Conservation (phyloP, 2,888 invertebrate genomes). For the Drymonia ruficornis region DNA sequence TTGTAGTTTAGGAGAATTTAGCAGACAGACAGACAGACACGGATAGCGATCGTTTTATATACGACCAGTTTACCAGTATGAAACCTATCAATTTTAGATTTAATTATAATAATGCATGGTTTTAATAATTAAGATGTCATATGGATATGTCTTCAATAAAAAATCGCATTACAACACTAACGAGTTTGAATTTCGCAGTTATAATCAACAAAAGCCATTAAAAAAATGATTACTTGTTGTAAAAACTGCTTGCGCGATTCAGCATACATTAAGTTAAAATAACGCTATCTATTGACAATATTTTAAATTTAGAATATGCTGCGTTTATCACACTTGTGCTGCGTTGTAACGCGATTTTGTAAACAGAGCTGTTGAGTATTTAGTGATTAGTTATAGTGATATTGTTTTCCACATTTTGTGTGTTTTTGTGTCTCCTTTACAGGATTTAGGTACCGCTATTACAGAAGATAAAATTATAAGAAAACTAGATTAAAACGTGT, state of each 20-base stretch:
- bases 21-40: no score
- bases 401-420: neutral
- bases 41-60: no score
- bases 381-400: neutral
- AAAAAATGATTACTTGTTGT: neutral
- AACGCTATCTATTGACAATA: slow-evolving; percentile 16
- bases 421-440: slow-evolving; percentile 17
- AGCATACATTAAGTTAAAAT: neutral
- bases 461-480: neutral
- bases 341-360: slow-evolving; percentile 22
- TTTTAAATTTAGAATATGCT: slow-evolving; percentile 5
- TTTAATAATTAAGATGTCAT: slow-evolving; percentile 35
- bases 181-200: slow-evolving; percentile 9
- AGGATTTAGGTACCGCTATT: slow-evolving; percentile 15
- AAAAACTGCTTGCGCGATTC: neutral
- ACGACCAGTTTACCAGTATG: slow-evolving; percentile 34
- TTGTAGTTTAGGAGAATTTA: no score
- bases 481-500: neutral
- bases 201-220: neutral
- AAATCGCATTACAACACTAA: slow-evolving; percentile 19
- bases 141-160: slow-evolving; percentile 53
- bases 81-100: slow-evolving; percentile 31
- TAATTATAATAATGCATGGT: slow-evolving; percentile 25
- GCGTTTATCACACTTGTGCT: slow-evolving; percentile 20
- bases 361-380: slow-evolving; percentile 18